Base-by-base conservation (phyloP, 2,797 vertebrate species). In the Enteromius unitaeniatus region DNA sequence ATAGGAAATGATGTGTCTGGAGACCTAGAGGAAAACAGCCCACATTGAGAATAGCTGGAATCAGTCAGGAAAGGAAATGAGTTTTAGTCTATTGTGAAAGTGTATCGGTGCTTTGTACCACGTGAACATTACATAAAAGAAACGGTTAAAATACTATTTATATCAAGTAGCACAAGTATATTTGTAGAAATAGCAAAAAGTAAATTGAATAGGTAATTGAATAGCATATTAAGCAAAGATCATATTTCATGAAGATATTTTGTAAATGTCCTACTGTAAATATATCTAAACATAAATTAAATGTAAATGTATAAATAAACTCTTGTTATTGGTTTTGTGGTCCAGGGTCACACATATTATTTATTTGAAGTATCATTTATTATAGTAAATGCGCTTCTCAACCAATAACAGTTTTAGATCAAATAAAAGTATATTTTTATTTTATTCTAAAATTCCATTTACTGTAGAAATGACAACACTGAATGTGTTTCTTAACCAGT, bases 1-100 rank as follows among this genome's bases (percentile, higher is more conserved):
- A 75, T 75, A 92, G 92, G 92, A 94, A 94, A 89, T 93, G 86
- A 92, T 92, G 89, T 86, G 90, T 86, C 87, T 87, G 78, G 88
- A 84, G 81, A 87, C 86, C 34, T 89, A 78, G 88, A 91, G 89
- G 90, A 91, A 87, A 88, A 92, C 92, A 92, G 90, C 90, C 88
- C 89, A 90, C 82, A 40, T 58, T 74, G 85, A 90, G 88, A 91
- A 89, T 78, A 87, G 87, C 81, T 77, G 83, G 88, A 87, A 88
- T 64, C 86, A 87, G 86, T 86, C 89, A 90, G 79, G 83, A 85
- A 73, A 84, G 70, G 78, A 86, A 86, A 83, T 85, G 64, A 85
- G 89, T 82, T 86, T 86, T 75, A 74, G 64, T 65, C 82, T 86
- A 47, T 78, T 72, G 65, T 84, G 65, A 67, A 78, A 13, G 3